A percentile compares a stretch with the other conserved stretches of the same genome.
Evolutionary conservation across 2,797 vertebrate species (phyloP).

Genomic region (Coranthus polyacanthus): DNA sequence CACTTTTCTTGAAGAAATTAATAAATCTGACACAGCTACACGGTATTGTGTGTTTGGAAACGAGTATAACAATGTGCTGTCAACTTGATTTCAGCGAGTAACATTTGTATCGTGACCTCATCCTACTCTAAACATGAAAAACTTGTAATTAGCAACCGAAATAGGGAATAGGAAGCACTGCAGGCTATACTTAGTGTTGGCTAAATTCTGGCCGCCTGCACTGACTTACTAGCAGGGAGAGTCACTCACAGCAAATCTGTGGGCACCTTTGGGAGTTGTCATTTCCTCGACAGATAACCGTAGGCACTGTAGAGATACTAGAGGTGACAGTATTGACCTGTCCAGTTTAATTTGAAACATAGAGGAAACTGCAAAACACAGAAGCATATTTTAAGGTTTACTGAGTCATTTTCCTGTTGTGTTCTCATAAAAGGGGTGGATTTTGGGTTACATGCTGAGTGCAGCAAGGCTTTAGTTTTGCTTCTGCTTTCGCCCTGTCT

Average conservation of each 20-base stretch:
- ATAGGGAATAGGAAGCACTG: conserved; percentile 34
- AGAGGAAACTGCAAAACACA: too few species aligned
- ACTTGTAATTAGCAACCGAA: conserved; percentile 59
- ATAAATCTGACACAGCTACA: not conserved
- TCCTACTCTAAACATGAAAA: conserved; percentile 29
- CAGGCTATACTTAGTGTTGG: conserved; percentile 39
- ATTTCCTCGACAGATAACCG: conserved; percentile 18
- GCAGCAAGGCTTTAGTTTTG: conserved; percentile 64
- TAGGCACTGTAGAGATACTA: conserved; percentile 1
- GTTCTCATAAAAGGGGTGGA: conserved; percentile 1
- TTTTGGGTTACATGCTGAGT: conserved; percentile 28
- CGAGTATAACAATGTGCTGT: not conserved
- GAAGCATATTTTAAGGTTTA: too few species aligned
- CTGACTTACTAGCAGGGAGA: conserved; percentile 6
- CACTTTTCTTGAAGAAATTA: not conserved
- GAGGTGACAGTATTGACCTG: conserved; percentile 4
- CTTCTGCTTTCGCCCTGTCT: conserved; percentile 81
- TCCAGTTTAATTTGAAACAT: not conserved
- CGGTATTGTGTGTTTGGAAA: not conserved
- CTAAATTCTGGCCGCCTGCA: conserved; percentile 3
- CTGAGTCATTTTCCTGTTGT: conserved; percentile 4
- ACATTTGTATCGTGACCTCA: conserved; percentile 29
- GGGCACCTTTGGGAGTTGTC: conserved; percentile 20
- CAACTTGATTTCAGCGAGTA: not conserved
- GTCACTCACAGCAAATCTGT: conserved; percentile 19